Evolutionary conservation across 1,140 invertebrate species (phyloP).

Genomic region (Drosophila nasuta): DNA sequence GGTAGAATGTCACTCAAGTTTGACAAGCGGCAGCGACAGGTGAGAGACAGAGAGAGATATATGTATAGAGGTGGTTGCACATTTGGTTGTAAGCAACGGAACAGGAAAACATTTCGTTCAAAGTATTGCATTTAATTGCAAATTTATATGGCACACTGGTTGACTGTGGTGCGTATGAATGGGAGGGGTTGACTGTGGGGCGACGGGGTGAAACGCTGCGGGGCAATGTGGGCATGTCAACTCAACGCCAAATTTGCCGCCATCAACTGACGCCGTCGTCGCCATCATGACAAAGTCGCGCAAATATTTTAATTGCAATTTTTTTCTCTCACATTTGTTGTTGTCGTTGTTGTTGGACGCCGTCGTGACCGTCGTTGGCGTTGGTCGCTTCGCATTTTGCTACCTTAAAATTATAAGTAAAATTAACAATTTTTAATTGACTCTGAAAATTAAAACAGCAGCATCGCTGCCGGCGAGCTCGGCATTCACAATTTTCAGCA

Average conservation of each 20-base stretch:
- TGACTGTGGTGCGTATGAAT: neutral
- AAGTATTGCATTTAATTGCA: conserved; percentile 20
- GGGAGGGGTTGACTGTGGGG: conserved; percentile 2
- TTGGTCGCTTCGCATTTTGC: conserved; percentile 65
- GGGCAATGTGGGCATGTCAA: conserved; percentile 29
- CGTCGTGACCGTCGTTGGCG: conserved; percentile 20
- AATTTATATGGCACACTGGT: conserved; percentile 16
- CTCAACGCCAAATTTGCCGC: conserved; percentile 56
- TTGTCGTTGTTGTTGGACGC: conserved; percentile 25
- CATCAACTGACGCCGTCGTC: conserved; percentile 50
- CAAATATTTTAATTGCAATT: conserved; percentile 79
- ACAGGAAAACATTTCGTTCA: conserved; percentile 31
- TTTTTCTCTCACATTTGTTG: conserved; percentile 33
- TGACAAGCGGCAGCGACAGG: neutral
- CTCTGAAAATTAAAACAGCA: conserved; percentile 75
- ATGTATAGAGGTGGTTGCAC: neutral
- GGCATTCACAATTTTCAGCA: conserved; percentile 57
- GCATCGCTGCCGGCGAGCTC: conserved; percentile 36
- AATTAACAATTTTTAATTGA: conserved; percentile 83
- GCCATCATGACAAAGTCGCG: conserved; percentile 66
- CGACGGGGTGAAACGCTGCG: neutral
- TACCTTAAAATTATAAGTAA: conserved; percentile 81
- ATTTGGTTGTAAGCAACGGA: conserved; percentile 17
- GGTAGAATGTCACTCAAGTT: conserved; percentile 1
- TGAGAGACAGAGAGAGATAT: neutral